These are phyloP conservation scores for Cromileptes altivelis DNA, from an alignment of 2,113 vertebrate species.

Conservation along the genomic window DNA sequence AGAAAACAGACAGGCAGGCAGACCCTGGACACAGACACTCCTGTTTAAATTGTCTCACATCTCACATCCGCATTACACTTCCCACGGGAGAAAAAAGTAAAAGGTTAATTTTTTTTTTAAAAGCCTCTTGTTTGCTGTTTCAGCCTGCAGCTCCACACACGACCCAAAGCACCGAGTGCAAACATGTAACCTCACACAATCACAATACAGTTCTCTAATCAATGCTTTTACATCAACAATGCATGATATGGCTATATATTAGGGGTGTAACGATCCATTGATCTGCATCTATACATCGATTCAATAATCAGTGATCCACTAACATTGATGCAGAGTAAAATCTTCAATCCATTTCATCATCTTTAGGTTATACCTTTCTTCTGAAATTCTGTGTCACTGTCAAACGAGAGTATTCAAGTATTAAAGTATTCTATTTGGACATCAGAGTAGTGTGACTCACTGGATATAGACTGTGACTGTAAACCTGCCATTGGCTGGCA, in stretches of 20 bases:
- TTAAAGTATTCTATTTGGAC: no score
- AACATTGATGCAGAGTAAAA: no score
- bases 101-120: background rate
- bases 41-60: slow-evolving; percentile 20
- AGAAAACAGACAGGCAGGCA: background rate
- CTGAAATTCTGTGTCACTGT: background rate
- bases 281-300: no score
- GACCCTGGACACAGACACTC: background rate
- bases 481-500: no score
- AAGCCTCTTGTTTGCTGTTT: background rate
- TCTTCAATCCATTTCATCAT: no score
- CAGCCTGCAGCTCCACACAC: background rate
- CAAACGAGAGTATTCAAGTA: no score
- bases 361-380: no score
- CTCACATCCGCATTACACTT: background rate
- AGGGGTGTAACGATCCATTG: no score
- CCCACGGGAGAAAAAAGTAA: no score
- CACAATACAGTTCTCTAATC: background rate
- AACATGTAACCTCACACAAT: background rate
- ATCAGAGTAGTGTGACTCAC: no score
- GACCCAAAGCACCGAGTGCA: background rate
- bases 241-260: background rate
- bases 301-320: no score
- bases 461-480: no score
- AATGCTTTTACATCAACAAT: background rate